Percentiles rank a stretch among this genome's conserved stretches.
Evolutionary conservation across 2,888 invertebrate species (phyloP).

Genomic region (Cordilura impudica): DNA sequence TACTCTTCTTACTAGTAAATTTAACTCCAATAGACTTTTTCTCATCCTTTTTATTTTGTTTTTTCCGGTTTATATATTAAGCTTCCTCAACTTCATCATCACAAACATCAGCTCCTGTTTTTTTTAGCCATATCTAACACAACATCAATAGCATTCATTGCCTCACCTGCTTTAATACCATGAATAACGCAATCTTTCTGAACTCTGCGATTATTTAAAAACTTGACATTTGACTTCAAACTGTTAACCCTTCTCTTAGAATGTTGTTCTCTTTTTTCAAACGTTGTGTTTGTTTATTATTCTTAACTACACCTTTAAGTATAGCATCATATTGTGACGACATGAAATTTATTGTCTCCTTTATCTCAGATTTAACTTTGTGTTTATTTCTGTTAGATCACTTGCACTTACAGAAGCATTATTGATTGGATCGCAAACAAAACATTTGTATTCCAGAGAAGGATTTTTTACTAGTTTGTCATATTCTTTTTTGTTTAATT

Average conservation of each 20-base stretch:
- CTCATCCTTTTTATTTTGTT: too few relatives aligned
- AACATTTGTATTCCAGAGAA: too few relatives aligned
- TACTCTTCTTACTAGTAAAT: background rate
- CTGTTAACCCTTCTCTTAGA: too few relatives aligned
- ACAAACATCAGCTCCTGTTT: too few relatives aligned
- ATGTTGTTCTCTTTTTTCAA: too few relatives aligned
- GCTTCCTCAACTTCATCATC: too few relatives aligned
- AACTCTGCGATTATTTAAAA: background rate
- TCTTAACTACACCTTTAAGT: background rate
- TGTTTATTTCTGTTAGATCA: background rate
- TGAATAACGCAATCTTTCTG: background rate
- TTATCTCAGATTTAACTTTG: background rate
- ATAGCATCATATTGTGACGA: background rate
- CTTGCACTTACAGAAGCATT: background rate
- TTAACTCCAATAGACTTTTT: too few relatives aligned
- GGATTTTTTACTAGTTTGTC: too few relatives aligned
- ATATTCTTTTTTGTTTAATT: too few relatives aligned
- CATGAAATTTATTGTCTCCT: background rate
- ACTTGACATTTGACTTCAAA: background rate
- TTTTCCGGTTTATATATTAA: too few relatives aligned
- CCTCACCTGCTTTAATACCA: too few relatives aligned
- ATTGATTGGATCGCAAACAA: too few relatives aligned
- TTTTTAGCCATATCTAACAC: background rate
- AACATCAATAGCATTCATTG: background rate
- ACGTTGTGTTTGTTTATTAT: background rate